Evolutionary conservation across 2,797 vertebrate species (phyloP), one percentile per base, ranked within the genome.

Genomic region (Garrulus glandarius): DNA sequence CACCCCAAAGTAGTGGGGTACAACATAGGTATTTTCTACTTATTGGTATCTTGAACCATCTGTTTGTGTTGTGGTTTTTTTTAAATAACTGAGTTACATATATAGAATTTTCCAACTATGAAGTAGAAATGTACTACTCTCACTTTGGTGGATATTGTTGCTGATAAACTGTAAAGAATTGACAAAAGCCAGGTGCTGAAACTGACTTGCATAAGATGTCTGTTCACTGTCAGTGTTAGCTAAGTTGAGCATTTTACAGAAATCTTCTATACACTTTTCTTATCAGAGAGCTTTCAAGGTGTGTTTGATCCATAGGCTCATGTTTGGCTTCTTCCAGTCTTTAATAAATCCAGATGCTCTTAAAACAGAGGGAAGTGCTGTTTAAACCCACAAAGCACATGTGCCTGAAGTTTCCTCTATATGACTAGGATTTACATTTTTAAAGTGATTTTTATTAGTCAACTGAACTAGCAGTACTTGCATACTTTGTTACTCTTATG

Each of bases 181-280:
- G 89, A 85, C 68, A 87, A 64, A 93, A 87, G 36, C 83, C 89
- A 93, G 76, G 37, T 87, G 84, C 53, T 75, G 30, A 60, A 77
- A 50, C 30, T n/a, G 60, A 67, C 65, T 80, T 83, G 78, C 36
- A 72, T 79, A 29, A 84, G 65, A 49, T 59, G 8, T 89, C 89
- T 96, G 87, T 67, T 91, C 69, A 55, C 36, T 92, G 3, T 89
- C 60, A 63, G 22, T 34, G n/a, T 49, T 71, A 53, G 61, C 46
- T 8, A 30, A 37, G 24, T 26, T 61, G 55, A 61, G 26, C 12
- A 5, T 12, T 23, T 50, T 64, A 27, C 0, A 59, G 71, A 85
- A 59, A 34, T 63, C 55, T 63, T 83, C 60, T 77, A 1, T 69
- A 34, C 9, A 7, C 23, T 80, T 83, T 30, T 36, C 76, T 74